Conservation (phyloP, 2,797 vertebrate species). For the Neomorphus geoffroyi region DNA sequence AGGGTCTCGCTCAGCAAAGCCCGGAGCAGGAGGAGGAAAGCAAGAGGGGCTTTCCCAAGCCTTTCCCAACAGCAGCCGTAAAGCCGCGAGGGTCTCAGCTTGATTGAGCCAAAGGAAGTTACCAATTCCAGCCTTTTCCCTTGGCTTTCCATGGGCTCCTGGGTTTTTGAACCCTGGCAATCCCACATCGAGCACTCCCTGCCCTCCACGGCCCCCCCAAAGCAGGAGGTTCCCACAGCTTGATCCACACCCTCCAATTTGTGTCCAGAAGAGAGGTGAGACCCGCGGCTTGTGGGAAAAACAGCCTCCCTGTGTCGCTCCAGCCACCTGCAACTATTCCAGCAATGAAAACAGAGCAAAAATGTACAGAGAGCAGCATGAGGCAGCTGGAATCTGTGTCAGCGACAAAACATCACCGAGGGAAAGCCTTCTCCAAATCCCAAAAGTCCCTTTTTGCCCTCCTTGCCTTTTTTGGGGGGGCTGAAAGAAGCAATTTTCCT, state of each 20-base stretch:
- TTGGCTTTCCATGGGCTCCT: fast-evolving
- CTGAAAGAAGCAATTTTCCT: background rate
- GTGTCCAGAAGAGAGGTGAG: background rate
- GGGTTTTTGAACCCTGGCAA: background rate
- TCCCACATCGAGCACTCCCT: background rate
- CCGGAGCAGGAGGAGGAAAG: background rate
- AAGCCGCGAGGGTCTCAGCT: background rate
- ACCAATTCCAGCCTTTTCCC: too few species aligned
- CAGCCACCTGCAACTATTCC: background rate
- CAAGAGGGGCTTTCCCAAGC: too few species aligned
- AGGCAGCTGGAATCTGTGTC: background rate
- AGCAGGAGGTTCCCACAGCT: fast-evolving
- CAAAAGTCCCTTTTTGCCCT: background rate
- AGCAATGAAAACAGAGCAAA: background rate
- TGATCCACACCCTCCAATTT: fast-evolving
- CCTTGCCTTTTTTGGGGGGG: background rate
- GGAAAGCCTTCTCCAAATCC: background rate
- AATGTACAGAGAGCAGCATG: background rate
- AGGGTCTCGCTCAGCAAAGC: fast-evolving
- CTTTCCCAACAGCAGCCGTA: background rate
- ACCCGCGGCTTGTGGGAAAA: background rate
- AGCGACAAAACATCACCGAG: fast-evolving
- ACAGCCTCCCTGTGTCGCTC: too few species aligned
- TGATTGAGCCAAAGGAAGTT: fast-evolving
- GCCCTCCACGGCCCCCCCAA: background rate